Percentiles rank a stretch among this genome's conserved stretches.
Evolutionary conservation across 2,888 invertebrate genomes (phyloP).

Genomic region (Miltochrista miniata): DNA sequence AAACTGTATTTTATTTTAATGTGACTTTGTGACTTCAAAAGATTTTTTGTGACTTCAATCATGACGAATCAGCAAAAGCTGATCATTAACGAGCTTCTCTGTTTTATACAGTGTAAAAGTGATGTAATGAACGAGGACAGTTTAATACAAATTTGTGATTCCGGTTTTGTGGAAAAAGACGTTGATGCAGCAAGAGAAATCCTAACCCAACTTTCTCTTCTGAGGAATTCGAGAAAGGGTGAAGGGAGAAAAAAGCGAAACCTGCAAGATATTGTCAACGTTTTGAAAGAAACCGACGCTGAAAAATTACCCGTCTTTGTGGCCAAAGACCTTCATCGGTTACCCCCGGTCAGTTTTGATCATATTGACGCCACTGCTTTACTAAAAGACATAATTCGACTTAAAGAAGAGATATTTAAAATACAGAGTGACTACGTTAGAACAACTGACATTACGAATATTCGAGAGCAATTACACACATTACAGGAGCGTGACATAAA

Average conservation of each 20-base stretch:
- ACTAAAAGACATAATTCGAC: slow-evolving; percentile 10
- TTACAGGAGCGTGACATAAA: background rate
- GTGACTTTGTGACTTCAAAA: too few relatives aligned
- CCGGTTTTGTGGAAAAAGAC: background rate
- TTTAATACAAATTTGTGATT: slow-evolving; percentile 7
- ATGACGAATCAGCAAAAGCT: background rate
- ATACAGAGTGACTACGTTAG: background rate
- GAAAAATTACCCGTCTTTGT: slow-evolving; percentile 17
- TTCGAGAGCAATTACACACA: background rate
- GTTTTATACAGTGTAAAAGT: slow-evolving; percentile 8
- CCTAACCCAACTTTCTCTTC: background rate
- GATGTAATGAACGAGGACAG: slow-evolving; percentile 7
- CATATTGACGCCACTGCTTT: slow-evolving; percentile 15
- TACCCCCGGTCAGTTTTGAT: slow-evolving; percentile 19
- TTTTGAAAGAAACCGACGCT: slow-evolving; percentile 16
- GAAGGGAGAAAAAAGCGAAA: slow-evolving; percentile 11
- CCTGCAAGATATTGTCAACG: too few relatives aligned
- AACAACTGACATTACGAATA: background rate
- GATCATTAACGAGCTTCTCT: slow-evolving; percentile 8
- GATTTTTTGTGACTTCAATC: background rate
- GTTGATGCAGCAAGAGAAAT: background rate
- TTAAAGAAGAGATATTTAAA: slow-evolving; percentile 7
- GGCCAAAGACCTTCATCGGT: slow-evolving; percentile 14
- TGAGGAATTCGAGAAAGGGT: background rate
- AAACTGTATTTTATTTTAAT: background rate